phyloP scores from a whole-genome alignment of 2,888 invertebrate genomes.

The Crioceris asparagi region DNA sequence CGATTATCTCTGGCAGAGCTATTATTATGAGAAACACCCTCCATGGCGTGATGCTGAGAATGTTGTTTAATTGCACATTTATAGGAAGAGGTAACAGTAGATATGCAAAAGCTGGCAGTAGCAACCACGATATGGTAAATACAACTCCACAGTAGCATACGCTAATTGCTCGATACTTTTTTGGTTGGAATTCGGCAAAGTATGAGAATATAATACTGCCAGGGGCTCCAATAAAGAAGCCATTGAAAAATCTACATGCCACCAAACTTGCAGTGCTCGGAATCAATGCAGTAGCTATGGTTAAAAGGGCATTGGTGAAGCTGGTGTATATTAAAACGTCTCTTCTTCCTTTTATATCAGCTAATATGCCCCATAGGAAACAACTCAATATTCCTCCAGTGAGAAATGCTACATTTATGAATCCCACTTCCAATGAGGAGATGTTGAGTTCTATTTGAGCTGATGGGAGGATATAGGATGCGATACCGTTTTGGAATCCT shows the following conservation, averaged over 20 bases:
- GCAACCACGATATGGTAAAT: conserved; percentile 51
- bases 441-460: conserved; percentile 59
- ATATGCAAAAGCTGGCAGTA: conserved; percentile 45
- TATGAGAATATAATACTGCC: conserved; percentile 45
- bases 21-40: conserved; percentile 57
- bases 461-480: conserved; percentile 62
- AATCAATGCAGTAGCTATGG: conserved; percentile 27
- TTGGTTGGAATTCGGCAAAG: conserved; percentile 55
- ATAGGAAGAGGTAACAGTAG: conserved; percentile 27
- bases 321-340: conserved; percentile 35
- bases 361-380: conserved; percentile 69
- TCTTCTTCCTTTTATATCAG: conserved; percentile 63
- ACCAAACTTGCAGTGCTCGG: conserved; percentile 19
- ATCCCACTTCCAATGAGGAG: conserved; percentile 54
- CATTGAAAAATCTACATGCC: conserved; percentile 52
- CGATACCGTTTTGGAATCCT: conserved; percentile 55
- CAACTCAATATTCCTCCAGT: conserved; percentile 63
- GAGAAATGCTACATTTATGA: conserved; percentile 62
- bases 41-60: conserved; percentile 59
- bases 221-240: conserved; percentile 39
- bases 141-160: conserved; percentile 54
- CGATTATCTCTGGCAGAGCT: conserved; percentile 52
- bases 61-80: conserved; percentile 20
- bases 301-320: conserved; percentile 41
- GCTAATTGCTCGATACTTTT: conserved; percentile 45